Conservation (phyloP, 2,797 vertebrate species). For the Lagodon rhomboides region DNA sequence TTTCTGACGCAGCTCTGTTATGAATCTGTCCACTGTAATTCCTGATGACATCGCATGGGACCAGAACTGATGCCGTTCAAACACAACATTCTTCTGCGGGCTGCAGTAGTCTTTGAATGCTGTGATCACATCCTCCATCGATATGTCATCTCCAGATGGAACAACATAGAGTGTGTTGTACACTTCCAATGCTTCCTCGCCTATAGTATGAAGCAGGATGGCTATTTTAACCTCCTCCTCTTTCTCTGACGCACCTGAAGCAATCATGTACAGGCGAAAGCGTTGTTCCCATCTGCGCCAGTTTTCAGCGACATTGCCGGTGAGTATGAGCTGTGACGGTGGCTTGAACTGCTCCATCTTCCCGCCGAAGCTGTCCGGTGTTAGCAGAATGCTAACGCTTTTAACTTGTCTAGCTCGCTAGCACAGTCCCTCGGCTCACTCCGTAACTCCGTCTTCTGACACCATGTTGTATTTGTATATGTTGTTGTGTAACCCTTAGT, state of each 20-base stretch:
- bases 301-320: not conserved
- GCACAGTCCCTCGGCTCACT: no score
- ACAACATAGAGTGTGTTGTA: conserved; percentile 15
- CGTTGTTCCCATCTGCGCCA: not conserved
- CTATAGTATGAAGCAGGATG: not conserved
- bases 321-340: not conserved
- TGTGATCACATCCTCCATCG: conserved; percentile 11
- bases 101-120: conserved; percentile 40
- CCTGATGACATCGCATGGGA: conserved; percentile 12
- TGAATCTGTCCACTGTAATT: conserved; percentile 25
- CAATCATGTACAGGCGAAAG: not conserved
- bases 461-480: no score
- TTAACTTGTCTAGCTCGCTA: no score
- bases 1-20: conserved; percentile 36
- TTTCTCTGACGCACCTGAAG: not conserved
- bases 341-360: not conserved
- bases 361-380: not conserved
- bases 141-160: not conserved
- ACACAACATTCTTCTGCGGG: conserved; percentile 44
- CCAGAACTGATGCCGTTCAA: conserved; percentile 43
- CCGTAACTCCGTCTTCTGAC: no score
- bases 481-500: no score
- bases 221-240: not conserved
- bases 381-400: no score
- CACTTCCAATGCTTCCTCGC: not conserved